Evolutionary conservation across 2,888 invertebrate genomes (phyloP), one percentile per base, ranked within the genome.

Genomic region (Leucophora obtusa): DNA sequence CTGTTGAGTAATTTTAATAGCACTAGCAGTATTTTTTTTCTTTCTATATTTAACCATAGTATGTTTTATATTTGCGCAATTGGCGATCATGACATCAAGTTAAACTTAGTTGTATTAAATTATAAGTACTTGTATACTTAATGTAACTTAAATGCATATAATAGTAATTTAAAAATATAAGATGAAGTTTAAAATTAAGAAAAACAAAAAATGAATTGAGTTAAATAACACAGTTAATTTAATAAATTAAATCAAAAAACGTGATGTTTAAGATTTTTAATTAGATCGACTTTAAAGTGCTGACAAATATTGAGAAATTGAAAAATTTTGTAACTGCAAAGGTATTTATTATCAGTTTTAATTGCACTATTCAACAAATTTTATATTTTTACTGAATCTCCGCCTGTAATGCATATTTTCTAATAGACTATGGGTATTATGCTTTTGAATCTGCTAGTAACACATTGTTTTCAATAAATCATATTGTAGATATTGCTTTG

Each of bases 201-300:
- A 33, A 70, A 66, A 59, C 21, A 18, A 33, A 54, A 68, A 62
- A 75, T 68, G 68, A 47, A 60, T 62, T 62, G 54, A 24, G 35
- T 56, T 47, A 38, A 66, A 66, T 65, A 33, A 65, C 21, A 33
- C 43, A 51, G 35, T 60, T 56, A 51, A 71, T 80, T 79, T 80
- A 75, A 75, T 71, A 75, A 80, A 72, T 69, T 80, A 80, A 80
- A 80, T 80, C 75, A 76, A 53, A 70, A 83, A 83, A 78, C 83
- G 83, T 83, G 83, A 83, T 60, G 78, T 80, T 73, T 82, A 51
- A 68, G 70, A 82, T 80, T 83, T 83, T 83, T 83, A 83, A 83
- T 83, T 82, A 83, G 83, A 83, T 83, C 83, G 83, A 69, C 72
- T 65, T 28, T 18, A 8, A 17, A 68, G 33, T 47, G 7, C 47